Conservation (phyloP, 92 coral and sea anemone species). For the Galaxea fascicularis region DNA sequence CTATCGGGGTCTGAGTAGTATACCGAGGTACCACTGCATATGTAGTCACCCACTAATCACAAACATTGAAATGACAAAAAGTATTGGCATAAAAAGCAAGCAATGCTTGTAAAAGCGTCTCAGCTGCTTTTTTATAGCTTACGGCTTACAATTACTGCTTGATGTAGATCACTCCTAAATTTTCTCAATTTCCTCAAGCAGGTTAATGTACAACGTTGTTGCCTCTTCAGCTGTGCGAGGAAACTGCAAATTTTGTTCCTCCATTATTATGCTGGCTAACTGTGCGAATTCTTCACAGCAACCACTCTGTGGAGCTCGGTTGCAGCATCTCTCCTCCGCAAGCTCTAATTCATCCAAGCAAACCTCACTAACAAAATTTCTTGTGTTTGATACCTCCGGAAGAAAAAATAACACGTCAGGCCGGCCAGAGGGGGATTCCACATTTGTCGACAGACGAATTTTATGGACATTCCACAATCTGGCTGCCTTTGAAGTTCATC, state of each 20-base stretch:
- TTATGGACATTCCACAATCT: slow-evolving; percentile 52
- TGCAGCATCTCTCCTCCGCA: slow-evolving; percentile 29
- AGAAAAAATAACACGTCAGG: slow-evolving; percentile 38
- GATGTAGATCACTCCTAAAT: neutral
- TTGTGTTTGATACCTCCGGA: neutral
- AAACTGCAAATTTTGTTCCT: neutral
- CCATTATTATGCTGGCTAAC: slow-evolving; percentile 44
- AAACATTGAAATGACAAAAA: too few relatives aligned
- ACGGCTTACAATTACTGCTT: too few relatives aligned
- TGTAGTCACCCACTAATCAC: too few relatives aligned
- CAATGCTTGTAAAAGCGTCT: too few relatives aligned
- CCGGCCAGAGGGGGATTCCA: slow-evolving; percentile 52
- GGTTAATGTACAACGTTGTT: slow-evolving; percentile 5
- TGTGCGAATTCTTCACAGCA: slow-evolving; percentile 42
- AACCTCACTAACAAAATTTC: neutral
- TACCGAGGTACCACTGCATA: too few relatives aligned
- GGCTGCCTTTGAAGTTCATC: slow-evolving; percentile 49
- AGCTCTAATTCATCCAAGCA: slow-evolving; percentile 41
- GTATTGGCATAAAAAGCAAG: too few relatives aligned
- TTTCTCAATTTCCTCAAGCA: slow-evolving; percentile 9
- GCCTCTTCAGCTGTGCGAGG: slow-evolving; percentile 23
- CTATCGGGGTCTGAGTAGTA: too few relatives aligned
- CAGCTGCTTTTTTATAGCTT: too few relatives aligned
- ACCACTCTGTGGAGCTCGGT: slow-evolving; percentile 16
- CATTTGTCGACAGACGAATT: slow-evolving; percentile 53